These are phyloP conservation scores for Lepilemur septentrionalis DNA, from an alignment of 2,797 vertebrate species.

Conservation along the genomic window DNA sequence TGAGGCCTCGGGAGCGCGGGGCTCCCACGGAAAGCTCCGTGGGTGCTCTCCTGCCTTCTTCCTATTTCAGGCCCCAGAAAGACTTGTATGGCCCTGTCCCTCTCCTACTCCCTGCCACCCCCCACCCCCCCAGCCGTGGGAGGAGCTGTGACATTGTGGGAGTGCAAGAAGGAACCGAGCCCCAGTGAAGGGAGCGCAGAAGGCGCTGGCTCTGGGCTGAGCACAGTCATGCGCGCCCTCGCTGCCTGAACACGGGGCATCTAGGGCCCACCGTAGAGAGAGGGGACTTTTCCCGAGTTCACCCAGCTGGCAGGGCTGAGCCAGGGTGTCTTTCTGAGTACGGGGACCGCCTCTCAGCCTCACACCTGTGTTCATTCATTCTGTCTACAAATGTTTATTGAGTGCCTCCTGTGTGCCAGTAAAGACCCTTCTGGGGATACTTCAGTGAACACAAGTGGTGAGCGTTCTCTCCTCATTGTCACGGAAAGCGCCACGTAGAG, in stretches of 20 bases:
- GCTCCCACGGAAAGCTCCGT: background rate
- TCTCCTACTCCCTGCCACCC: background rate
- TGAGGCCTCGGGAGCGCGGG: accelerated
- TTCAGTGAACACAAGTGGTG: background rate
- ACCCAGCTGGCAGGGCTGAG: background rate
- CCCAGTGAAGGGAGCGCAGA: too few relatives aligned
- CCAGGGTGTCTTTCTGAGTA: background rate
- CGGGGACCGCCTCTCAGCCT: background rate
- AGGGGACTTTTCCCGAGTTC: background rate
- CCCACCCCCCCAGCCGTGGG: background rate
- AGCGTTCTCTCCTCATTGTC: background rate
- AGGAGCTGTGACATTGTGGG: background rate
- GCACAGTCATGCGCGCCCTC: background rate
- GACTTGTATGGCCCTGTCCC: background rate
- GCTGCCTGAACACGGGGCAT: too few relatives aligned
- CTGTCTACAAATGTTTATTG: background rate
- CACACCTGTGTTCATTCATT: background rate
- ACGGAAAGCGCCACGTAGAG: background rate
- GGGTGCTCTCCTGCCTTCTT: background rate
- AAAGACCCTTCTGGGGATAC: background rate
- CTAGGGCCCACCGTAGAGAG: background rate
- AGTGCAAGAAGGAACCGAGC: background rate
- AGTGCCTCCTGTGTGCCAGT: background rate
- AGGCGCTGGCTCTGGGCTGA: background rate
- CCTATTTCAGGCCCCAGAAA: background rate